Percentiles rank a stretch among this genome's conserved stretches.
Conservation (phyloP, 2,113 vertebrate species). For the Phoenicopterus ruber region DNA sequence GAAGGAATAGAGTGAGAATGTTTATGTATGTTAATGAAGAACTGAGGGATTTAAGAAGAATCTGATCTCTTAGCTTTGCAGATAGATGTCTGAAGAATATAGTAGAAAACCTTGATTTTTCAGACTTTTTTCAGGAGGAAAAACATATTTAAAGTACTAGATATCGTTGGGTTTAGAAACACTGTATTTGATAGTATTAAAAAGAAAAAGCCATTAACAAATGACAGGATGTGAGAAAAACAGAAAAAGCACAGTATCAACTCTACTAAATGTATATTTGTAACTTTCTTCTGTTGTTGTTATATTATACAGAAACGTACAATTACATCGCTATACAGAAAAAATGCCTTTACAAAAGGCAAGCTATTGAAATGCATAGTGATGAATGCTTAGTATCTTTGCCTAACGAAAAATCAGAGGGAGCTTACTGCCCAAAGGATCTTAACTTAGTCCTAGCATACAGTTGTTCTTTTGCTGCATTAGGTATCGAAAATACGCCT, state of each 20-base stretch:
- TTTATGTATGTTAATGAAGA: slow-evolving; percentile 4
- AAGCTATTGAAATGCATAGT: neutral
- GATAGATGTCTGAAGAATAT: neutral
- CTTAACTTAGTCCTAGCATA: neutral
- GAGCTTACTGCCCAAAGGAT: neutral
- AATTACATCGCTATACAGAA: neutral
- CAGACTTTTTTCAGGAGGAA: neutral
- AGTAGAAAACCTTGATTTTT: neutral
- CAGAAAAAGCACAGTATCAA: neutral
- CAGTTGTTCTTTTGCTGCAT: neutral
- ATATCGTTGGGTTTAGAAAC: neutral
- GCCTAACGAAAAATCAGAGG: neutral
- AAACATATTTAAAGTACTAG: neutral
- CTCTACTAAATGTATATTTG: neutral
- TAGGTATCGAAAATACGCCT: neutral
- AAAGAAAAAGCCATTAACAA: neutral
- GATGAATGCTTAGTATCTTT: neutral
- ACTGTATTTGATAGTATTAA: neutral
- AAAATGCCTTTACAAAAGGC: neutral
- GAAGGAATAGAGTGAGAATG: neutral
- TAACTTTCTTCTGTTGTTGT: neutral
- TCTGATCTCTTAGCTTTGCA: neutral
- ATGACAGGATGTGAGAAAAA: neutral
- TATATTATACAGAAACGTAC: neutral
- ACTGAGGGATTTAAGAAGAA: neutral